Evolutionary conservation across 2,797 vertebrate species (phyloP).

Genomic region (Cheirogaleus major): DNA sequence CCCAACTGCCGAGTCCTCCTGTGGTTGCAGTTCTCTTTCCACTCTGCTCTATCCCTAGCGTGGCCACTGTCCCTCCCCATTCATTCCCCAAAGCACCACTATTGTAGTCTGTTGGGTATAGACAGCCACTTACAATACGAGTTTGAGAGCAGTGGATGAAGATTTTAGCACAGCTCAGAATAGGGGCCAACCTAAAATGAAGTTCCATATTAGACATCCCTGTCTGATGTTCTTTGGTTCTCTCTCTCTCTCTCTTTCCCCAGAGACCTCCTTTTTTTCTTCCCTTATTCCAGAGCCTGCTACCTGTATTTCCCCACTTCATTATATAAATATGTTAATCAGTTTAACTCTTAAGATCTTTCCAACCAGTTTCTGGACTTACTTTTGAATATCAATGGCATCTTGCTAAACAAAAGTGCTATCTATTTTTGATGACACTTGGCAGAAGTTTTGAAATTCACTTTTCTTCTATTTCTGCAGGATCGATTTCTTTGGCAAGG

Average conservation of each 20-base stretch:
- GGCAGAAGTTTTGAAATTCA: slow-evolving; percentile 30
- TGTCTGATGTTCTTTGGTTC: neutral
- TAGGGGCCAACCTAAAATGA: neutral
- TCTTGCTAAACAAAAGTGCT: neutral
- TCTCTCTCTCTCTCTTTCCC: neutral
- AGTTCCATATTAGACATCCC: neutral
- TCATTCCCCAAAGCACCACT: neutral
- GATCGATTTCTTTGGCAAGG: slow-evolving; percentile 22
- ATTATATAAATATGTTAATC: neutral
- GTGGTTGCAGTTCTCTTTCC: neutral
- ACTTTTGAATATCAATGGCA: neutral
- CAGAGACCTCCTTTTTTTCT: neutral
- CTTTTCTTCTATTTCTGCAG: slow-evolving; percentile 27
- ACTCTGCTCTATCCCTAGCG: neutral
- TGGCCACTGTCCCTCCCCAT: too few relatives aligned
- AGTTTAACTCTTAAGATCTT: neutral
- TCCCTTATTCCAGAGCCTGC: neutral
- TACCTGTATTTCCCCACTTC: neutral
- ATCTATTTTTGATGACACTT: neutral
- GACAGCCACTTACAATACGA: neutral
- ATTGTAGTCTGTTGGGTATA: neutral
- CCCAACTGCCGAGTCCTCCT: too few relatives aligned
- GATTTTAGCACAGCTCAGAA: neutral
- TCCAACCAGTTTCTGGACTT: neutral
- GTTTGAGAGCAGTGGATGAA: neutral